A percentile compares a stretch with the other conserved stretches of the same genome.
Evolutionary conservation across 1,140 invertebrate species (phyloP).

Genomic region (Plodia interpunctella): DNA sequence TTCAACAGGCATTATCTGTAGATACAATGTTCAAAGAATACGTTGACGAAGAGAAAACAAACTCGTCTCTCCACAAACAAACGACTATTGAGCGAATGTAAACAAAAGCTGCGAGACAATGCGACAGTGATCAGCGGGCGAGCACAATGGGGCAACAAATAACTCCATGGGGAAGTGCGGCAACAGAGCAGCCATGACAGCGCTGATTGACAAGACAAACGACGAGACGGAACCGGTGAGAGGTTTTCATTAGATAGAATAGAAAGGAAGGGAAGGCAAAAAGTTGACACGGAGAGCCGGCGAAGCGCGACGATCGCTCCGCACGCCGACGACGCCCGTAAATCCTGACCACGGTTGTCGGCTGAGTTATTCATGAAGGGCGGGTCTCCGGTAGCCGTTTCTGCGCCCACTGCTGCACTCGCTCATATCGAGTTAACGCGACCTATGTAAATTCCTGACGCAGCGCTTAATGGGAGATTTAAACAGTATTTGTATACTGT

Average conservation of each 20-base stretch:
- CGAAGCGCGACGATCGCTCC: conserved; percentile 22
- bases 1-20: conserved; percentile 28
- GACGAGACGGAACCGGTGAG: conserved; percentile 45
- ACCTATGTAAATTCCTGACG: conserved; percentile 10
- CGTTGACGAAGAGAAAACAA: conserved; percentile 40
- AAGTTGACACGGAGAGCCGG: conserved; percentile 37
- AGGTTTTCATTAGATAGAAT: conserved; percentile 56
- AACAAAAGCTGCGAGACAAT: conserved; percentile 66
- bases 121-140: conserved; percentile 50
- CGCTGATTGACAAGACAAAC: conserved; percentile 70
- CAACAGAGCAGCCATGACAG: conserved; percentile 37
- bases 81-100: conserved; percentile 52
- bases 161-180: conserved; percentile 53
- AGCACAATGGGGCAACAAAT: conserved; percentile 69
- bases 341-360: conserved; percentile 37
- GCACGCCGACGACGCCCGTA: conserved; percentile 29
- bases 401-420: conserved; percentile 27
- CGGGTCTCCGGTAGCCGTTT: conserved; percentile 27
- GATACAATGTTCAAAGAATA: conserved; percentile 35
- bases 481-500: no score
- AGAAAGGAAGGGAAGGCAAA: conserved; percentile 47
- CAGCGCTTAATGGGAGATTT: background rate
- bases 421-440: conserved; percentile 9
- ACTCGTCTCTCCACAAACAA: conserved; percentile 44
- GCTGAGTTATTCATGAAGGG: conserved; percentile 59